These are phyloP conservation scores for Nasonia oneida DNA, from an alignment of 2,888 invertebrate genomes.

Conservation along the genomic window DNA sequence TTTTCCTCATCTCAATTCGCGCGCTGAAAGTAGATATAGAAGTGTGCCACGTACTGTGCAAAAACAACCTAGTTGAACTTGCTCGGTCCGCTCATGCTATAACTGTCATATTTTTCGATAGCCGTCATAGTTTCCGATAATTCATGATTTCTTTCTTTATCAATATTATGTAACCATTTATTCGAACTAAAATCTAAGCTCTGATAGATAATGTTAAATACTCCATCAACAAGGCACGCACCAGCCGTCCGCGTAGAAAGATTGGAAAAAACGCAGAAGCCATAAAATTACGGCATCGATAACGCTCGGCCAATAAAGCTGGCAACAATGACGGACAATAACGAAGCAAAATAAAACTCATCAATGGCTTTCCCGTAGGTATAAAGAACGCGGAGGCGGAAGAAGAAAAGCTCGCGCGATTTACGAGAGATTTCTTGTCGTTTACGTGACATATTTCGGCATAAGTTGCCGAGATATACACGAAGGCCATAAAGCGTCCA, in stretches of 20 bases:
- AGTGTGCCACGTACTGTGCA: too few relatives aligned
- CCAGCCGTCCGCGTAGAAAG: not conserved
- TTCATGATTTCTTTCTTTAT: too few relatives aligned
- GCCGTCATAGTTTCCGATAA: too few relatives aligned
- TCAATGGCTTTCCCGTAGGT: constrained; percentile 20
- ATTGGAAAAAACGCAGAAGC: constrained; percentile 10
- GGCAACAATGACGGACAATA: constrained; percentile 46
- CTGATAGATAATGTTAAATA: not conserved
- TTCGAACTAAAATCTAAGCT: too few relatives aligned
- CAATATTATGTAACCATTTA: too few relatives aligned
- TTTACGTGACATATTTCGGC: constrained; percentile 57
- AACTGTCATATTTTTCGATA: too few relatives aligned
- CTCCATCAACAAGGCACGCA: constrained; percentile 11
- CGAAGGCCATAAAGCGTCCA: constrained; percentile 65
- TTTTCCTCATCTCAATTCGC: too few relatives aligned
- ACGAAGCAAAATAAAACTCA: constrained; percentile 47
- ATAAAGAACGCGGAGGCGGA: not conserved
- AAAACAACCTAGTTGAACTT: too few relatives aligned
- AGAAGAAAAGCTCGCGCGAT: constrained; percentile 30
- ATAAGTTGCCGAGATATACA: constrained; percentile 64
- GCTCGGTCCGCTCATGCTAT: too few relatives aligned
- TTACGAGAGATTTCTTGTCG: constrained; percentile 47
- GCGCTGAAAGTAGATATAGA: too few relatives aligned
- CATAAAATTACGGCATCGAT: constrained; percentile 42
- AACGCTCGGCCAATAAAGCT: constrained; percentile 33